phyloP scores from a whole-genome alignment of 2,888 invertebrate species.

The Sarcophaga caerulescens region DNA sequence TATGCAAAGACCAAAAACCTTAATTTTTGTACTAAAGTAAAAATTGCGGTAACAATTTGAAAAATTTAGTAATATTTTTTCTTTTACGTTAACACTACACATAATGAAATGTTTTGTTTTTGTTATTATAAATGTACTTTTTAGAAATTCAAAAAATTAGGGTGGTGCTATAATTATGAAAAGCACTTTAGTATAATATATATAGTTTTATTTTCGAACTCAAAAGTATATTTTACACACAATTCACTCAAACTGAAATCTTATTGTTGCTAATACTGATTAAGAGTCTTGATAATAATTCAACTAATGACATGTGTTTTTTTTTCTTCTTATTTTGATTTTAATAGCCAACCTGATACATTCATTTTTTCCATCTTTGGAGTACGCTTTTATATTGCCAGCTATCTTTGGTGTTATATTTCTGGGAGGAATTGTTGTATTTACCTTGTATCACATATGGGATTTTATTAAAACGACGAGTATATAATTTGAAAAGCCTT shows the following conservation, averaged over 20 bases:
- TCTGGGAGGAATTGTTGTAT: slow-evolving; percentile 85
- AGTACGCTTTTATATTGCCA: slow-evolving; percentile 84
- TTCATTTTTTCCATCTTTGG: slow-evolving; percentile 82
- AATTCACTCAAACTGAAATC: background rate
- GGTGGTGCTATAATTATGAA: too few relatives aligned
- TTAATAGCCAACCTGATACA: slow-evolving; percentile 82
- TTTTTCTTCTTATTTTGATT: slow-evolving; percentile 70
- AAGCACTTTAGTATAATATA: too few relatives aligned
- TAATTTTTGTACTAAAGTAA: too few relatives aligned
- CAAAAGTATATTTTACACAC: slow-evolving; percentile 2
- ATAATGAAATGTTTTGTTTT: too few relatives aligned
- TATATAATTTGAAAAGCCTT: slow-evolving; percentile 28
- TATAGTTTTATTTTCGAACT: background rate
- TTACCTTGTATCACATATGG: slow-evolving; percentile 84
- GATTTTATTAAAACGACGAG: slow-evolving; percentile 69
- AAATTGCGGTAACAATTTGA: too few relatives aligned
- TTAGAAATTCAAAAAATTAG: too few relatives aligned
- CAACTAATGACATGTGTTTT: slow-evolving; percentile 32
- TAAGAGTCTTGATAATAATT: slow-evolving; percentile 16
- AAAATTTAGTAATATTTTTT: too few relatives aligned
- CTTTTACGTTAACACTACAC: too few relatives aligned
- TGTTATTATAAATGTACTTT: too few relatives aligned
- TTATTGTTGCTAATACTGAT: slow-evolving; percentile 23
- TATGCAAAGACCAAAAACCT: too few relatives aligned
- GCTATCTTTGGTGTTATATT: slow-evolving; percentile 85